Conservation (phyloP, 1,140 invertebrate genomes). For the Brachionus calyciflorus region DNA sequence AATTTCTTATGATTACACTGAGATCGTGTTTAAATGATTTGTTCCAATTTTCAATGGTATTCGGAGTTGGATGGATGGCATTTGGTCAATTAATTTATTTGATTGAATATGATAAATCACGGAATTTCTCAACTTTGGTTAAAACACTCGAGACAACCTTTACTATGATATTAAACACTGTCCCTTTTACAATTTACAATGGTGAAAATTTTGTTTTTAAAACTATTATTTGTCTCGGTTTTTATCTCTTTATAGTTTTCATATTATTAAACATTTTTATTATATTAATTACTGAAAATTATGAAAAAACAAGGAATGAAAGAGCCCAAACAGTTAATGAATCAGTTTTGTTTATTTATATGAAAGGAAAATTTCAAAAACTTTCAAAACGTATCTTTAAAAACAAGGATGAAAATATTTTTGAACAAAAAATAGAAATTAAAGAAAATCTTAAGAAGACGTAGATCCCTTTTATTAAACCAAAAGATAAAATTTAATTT, state of each 20-base stretch:
- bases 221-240: background rate
- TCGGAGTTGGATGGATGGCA: background rate
- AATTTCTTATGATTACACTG: background rate
- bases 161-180: background rate
- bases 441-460: no score
- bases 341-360: no score
- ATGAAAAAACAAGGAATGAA: no score
- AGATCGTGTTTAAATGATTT: constrained; percentile 7
- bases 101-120: background rate
- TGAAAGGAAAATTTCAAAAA: no score
- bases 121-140: background rate
- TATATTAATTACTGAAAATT: background rate
- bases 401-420: no score
- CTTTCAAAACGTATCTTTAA: no score
- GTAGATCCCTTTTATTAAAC: no score
- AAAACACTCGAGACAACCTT: background rate
- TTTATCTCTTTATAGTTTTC: background rate
- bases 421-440: no score
- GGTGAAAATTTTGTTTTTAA: background rate
- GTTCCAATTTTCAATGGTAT: background rate
- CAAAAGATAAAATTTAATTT: no score
- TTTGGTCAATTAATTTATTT: constrained; percentile 33
- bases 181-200: background rate
- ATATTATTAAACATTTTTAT: constrained; percentile 3
- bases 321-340: no score